A percentile compares a stretch with the other conserved stretches of the same genome.
phyloP scores from a whole-genome alignment of 2,797 vertebrate species.

The Squalus acanthias region DNA sequence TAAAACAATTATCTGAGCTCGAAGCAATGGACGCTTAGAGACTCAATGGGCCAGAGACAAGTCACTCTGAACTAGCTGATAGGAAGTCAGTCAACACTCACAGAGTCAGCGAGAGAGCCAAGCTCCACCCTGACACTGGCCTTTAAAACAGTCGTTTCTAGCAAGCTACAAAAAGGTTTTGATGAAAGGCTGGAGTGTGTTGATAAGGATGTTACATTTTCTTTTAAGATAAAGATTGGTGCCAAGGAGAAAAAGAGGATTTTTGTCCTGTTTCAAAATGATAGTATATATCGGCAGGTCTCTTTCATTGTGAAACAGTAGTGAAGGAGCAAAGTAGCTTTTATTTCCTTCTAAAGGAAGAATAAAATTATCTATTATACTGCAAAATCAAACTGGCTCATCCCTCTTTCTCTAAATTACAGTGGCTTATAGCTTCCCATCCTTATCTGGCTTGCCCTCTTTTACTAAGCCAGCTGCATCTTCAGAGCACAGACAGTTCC shows the following conservation, averaged over 20 bases:
- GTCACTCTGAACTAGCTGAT: neutral
- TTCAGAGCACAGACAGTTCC: constrained; percentile 51
- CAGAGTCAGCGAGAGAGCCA: neutral
- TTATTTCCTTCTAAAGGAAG: constrained; percentile 32
- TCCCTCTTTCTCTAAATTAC: constrained; percentile 45
- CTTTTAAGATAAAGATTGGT: constrained; percentile 30
- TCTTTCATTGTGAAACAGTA: constrained; percentile 14
- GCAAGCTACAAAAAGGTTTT: neutral
- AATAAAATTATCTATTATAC: constrained; percentile 31
- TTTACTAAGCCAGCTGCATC: constrained; percentile 61
- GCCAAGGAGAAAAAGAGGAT: neutral
- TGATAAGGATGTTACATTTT: constrained; percentile 35
- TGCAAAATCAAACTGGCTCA: constrained; percentile 30
- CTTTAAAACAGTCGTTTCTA: constrained; percentile 29
- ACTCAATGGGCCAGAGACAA: constrained; percentile 20
- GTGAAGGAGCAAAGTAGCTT: constrained; percentile 22
- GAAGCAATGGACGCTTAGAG: neutral
- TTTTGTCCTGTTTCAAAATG: constrained; percentile 1
- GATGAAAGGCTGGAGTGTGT: constrained; percentile 31
- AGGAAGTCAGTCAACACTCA: constrained; percentile 28
- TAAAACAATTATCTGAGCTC: constrained; percentile 1
- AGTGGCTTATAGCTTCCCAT: constrained; percentile 55
- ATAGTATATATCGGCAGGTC: constrained; percentile 18
- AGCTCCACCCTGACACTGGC: neutral
- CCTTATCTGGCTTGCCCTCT: constrained; percentile 56